Percentiles rank a stretch among this genome's conserved stretches.
These are phyloP conservation scores for Mellilla xanthometata DNA, from an alignment of 2,888 invertebrate genomes.

Conservation along the genomic window DNA sequence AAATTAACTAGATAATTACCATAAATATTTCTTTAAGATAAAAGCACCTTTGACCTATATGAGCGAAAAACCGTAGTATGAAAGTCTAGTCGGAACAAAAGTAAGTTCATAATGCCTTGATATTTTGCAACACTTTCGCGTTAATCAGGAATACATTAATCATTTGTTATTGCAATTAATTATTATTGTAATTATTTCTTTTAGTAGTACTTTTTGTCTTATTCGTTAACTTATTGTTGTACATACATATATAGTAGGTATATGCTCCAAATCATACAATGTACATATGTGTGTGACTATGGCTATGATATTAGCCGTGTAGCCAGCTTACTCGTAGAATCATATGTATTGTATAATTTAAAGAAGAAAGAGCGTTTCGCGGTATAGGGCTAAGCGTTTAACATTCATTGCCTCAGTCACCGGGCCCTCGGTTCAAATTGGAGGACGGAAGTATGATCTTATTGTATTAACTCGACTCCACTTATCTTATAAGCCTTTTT, in stretches of 20 bases:
- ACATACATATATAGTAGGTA: too few relatives aligned
- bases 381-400: neutral
- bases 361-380: too few relatives aligned
- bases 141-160: constrained; percentile 19
- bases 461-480: constrained; percentile 49
- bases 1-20: constrained; percentile 16
- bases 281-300: too few relatives aligned
- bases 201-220: too few relatives aligned
- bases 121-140: constrained; percentile 4
- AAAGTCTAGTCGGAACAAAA: too few relatives aligned
- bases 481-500: constrained; percentile 44
- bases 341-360: too few relatives aligned
- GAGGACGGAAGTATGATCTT: constrained; percentile 47
- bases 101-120: constrained; percentile 20
- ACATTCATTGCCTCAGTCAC: constrained; percentile 7
- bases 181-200: too few relatives aligned
- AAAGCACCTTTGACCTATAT: constrained; percentile 17
- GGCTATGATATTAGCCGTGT: too few relatives aligned
- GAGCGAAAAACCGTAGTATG: neutral
- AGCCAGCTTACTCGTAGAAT: too few relatives aligned
- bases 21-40: constrained; percentile 5
- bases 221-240: too few relatives aligned
- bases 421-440: constrained; percentile 49
- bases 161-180: too few relatives aligned
- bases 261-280: too few relatives aligned